phyloP scores from a whole-genome alignment of 2,113 vertebrate species.

The Calyptommatus sinebrachiatus region DNA sequence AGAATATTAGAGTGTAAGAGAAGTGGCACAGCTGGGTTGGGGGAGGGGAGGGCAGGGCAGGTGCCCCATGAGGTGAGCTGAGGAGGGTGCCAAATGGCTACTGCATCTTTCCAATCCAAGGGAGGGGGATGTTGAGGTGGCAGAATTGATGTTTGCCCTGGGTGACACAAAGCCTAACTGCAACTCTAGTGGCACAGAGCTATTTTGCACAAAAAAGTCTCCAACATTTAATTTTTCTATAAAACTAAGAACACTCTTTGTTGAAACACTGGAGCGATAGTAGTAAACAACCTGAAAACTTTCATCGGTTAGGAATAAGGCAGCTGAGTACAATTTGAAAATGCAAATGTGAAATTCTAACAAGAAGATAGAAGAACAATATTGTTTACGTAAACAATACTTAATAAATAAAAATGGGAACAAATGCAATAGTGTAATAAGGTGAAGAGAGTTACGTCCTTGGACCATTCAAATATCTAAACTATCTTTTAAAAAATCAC shows the following conservation, averaged over 20 bases:
- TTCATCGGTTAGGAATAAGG: background rate
- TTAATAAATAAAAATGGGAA: rapidly evolving
- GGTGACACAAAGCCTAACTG: too few relatives aligned
- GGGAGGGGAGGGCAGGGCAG: too few relatives aligned
- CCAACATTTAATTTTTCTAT: too few relatives aligned
- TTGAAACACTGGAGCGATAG: background rate
- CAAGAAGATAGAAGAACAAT: background rate
- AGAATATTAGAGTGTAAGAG: rapidly evolving
- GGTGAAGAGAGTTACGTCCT: background rate
- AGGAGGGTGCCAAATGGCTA: too few relatives aligned
- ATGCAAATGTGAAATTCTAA: background rate
- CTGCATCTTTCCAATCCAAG: too few relatives aligned
- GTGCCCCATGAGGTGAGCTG: too few relatives aligned
- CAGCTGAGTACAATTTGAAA: background rate
- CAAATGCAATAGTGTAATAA: background rate
- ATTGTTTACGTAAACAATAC: rapidly evolving
- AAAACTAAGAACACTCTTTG: too few relatives aligned
- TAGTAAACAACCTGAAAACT: background rate
- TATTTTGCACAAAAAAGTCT: too few relatives aligned
- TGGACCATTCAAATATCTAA: background rate
- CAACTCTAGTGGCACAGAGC: too few relatives aligned
- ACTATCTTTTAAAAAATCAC: background rate
- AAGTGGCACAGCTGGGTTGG: background rate
- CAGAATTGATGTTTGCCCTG: too few relatives aligned
- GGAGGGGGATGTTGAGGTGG: too few relatives aligned